Evolutionary conservation across 2,797 vertebrate genomes (phyloP).

Genomic region (Xenops minutus): DNA sequence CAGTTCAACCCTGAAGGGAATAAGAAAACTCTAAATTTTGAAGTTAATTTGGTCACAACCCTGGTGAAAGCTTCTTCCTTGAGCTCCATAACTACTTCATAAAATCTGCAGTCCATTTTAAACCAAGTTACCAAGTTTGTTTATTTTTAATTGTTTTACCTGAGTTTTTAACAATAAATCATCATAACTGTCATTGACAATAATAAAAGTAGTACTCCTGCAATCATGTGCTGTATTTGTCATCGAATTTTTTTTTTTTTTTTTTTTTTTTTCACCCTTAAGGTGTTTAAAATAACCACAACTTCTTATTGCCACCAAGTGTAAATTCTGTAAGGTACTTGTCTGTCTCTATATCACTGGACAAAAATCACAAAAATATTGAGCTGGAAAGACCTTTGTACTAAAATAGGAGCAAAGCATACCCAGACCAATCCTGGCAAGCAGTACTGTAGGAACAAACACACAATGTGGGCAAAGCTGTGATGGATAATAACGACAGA

Average conservation of each 20-base stretch:
- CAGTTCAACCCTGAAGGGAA: not conserved
- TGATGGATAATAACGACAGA: not conserved
- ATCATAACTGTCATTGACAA: not conserved
- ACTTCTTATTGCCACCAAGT: not conserved
- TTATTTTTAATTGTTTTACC: not conserved
- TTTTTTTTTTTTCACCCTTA: not conserved
- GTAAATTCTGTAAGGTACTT: not conserved
- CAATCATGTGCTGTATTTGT: not conserved
- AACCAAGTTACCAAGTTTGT: not conserved
- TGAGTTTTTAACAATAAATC: not conserved
- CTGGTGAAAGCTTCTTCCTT: not conserved
- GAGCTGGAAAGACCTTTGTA: not conserved
- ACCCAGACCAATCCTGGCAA: not conserved
- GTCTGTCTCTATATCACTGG: not conserved
- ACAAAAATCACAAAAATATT: not conserved
- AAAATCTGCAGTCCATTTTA: not conserved
- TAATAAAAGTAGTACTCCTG: not conserved
- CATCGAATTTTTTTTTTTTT: not conserved
- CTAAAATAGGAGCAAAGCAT: not conserved
- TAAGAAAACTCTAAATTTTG: not conserved
- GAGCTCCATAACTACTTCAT: not conserved
- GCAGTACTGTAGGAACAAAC: not conserved
- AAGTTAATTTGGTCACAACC: not conserved
- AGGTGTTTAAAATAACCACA: not conserved
- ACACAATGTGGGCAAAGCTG: not conserved